Base-by-base conservation (phyloP, 1,140 invertebrate species). In the Orius laevigatus region DNA sequence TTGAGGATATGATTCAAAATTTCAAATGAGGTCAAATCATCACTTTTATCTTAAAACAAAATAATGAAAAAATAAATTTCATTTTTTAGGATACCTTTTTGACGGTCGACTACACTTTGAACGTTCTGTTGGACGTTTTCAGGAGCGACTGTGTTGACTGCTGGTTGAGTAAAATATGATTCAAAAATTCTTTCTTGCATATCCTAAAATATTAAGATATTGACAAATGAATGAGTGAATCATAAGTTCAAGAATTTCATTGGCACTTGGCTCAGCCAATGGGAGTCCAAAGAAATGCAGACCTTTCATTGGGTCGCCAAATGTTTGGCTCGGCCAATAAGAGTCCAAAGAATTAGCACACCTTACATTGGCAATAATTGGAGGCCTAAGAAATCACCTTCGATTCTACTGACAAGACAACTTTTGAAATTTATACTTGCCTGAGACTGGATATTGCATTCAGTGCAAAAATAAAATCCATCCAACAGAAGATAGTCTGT, bases 21-120 rank as follows among this genome's bases (percentile, higher is more conserved):
- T 62, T 79, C 76, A 75, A 74, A 78, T 9, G 70, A 68, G 1
- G 75, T 79, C 54, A 74, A 66, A 33, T 71, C 66, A 16, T 60
- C 19, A 44, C 48, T 56, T 54, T 43, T 25, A 52, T 54, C 44
- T 46, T 33, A 49, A 16, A 36, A 35, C 4, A 5, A 6, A 39
- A 39, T 12, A 39, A 16, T 39, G n/a, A n/a, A 25, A 25, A 8
- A 8, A 25, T 25, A 25, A 25, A 25, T 25, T 25, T 10, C n/a
- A 39, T 4, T 9, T 35, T 35, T 35, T 39, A 39, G 15, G 5
- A 14, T 4, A 39, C 36, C 15, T 52, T 41, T 49, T 45, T 33
- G 46, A 36, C 20, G 31, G 46, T 44, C 49, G 25, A 39, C 18
- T 34, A 48, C 46, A 54, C 34, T 25, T 43, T 15, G 49, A 41